Base-by-base conservation (phyloP, 2,888 invertebrate species). In the Drosophila falleni region DNA sequence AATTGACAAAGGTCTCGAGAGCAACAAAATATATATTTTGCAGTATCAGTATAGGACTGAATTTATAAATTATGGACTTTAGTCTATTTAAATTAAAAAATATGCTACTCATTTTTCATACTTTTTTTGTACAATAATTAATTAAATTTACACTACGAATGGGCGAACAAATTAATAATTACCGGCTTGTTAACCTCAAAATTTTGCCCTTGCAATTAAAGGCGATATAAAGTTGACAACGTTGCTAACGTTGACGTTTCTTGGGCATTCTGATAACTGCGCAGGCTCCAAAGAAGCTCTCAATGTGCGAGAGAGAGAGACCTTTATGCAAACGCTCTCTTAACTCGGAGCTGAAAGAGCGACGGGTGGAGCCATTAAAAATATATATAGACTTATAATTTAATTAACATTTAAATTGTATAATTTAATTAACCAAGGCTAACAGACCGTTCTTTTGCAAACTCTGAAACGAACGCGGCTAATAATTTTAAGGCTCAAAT, bases 171-270 rank as follows among this genome's bases (percentile, higher is more conserved):
- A 39, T 39, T 84, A 2, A 78, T 29, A 29, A 81, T 81, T 85
- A 72, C 79, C 82, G 74, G 79, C 79, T 65, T 73, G 58, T 85
- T 79, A 81, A 82, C 77, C 74, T 81, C 71, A 68, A 77, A 66
- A 72, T 71, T 69, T 71, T 55, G 6, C 70, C 56, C 50, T 67
- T 59, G 51, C 49, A 46, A 71, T 53, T 64, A 67, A 47, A 31
- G 16, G 44, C 50, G 35, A 37, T 26, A n/a, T 33, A 35, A 23
- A 47, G 23, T 16, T 9, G n/a, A 15, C 64, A 6, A 42, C 46
- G 51, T 70, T 47, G 70, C 44, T 44, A 15, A 11, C 39, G 51
- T 35, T 59, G 15, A 35, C 46, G 26, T 26, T 39, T 15, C 23
- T 31, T 10, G 5, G 9, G 47, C 23, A 41, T 46, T 56, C n/a